A percentile compares a stretch with the other conserved stretches of the same genome.
These are phyloP conservation scores for Tylochromis polylepis DNA, from an alignment of 2,113 vertebrate species.

Conservation along the genomic window DNA sequence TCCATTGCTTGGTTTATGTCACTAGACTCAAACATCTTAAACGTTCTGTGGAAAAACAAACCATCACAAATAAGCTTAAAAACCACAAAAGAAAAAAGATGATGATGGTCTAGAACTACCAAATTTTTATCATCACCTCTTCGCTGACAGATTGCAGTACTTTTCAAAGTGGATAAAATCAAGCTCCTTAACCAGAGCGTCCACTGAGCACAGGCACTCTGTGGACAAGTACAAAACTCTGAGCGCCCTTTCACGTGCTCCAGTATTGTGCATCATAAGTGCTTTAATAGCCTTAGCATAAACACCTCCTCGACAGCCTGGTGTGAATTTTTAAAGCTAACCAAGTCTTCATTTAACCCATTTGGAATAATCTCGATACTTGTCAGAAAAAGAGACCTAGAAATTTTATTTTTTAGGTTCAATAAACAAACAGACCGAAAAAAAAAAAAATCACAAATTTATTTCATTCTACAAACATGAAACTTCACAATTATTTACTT, in stretches of 20 bases:
- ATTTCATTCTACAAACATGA: too few relatives aligned
- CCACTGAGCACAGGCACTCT: too few relatives aligned
- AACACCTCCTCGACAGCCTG: background rate
- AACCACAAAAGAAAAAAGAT: background rate
- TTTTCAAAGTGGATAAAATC: background rate
- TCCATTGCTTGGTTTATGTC: background rate
- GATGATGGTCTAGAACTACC: background rate
- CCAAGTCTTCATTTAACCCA: background rate
- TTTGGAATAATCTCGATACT: background rate
- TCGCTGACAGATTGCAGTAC: background rate
- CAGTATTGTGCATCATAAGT: background rate
- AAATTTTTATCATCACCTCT: accelerated
- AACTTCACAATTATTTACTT: too few relatives aligned
- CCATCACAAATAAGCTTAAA: background rate
- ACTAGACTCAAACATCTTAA: accelerated
- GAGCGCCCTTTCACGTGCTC: background rate
- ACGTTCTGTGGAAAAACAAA: background rate
- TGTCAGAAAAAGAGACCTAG: background rate
- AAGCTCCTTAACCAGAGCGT: too few relatives aligned
- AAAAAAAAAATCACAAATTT: background rate
- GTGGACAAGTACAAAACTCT: too few relatives aligned
- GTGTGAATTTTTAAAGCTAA: accelerated
- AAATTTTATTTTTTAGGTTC: background rate
- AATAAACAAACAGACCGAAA: background rate
- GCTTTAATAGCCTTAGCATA: background rate